These are phyloP conservation scores for Sicus ferrugineus DNA, from an alignment of 2,888 invertebrate genomes.

Conservation along the genomic window DNA sequence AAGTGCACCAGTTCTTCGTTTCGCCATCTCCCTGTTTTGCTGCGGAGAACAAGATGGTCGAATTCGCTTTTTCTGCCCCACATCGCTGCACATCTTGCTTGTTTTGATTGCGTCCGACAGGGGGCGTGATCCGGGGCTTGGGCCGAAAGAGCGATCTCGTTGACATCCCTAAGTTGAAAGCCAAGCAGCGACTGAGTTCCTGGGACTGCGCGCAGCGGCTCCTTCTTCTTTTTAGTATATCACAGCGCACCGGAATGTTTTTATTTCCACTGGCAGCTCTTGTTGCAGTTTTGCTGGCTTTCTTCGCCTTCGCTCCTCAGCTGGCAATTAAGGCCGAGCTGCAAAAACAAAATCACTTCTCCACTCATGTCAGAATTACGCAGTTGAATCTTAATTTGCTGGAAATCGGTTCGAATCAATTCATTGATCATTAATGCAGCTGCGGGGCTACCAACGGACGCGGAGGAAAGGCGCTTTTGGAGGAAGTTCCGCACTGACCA, in stretches of 20 bases:
- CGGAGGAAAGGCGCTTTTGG: not conserved
- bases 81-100: slow-evolving; percentile 16
- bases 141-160: slow-evolving; percentile 19
- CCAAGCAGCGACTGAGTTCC: slow-evolving; percentile 9
- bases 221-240: slow-evolving; percentile 16
- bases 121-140: not conserved
- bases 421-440: slow-evolving; percentile 29
- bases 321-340: slow-evolving; percentile 27
- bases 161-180: slow-evolving; percentile 22
- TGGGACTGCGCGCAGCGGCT: not conserved
- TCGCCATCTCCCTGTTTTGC: slow-evolving; percentile 10
- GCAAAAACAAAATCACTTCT: slow-evolving; percentile 26
- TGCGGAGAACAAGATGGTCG: not conserved
- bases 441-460: not conserved
- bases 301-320: not conserved
- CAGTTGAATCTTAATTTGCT: slow-evolving; percentile 30
- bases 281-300: not conserved
- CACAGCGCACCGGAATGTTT: slow-evolving; percentile 24
- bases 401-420: slow-evolving; percentile 23
- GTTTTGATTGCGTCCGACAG: slow-evolving; percentile 20
- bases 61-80: slow-evolving; percentile 2
- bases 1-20: not conserved
- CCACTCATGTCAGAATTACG: slow-evolving; percentile 27
- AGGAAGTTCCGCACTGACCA: not conserved
- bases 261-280: not conserved